Conservation (phyloP, 2,888 invertebrate species). For the Margaritifera margaritifera region DNA sequence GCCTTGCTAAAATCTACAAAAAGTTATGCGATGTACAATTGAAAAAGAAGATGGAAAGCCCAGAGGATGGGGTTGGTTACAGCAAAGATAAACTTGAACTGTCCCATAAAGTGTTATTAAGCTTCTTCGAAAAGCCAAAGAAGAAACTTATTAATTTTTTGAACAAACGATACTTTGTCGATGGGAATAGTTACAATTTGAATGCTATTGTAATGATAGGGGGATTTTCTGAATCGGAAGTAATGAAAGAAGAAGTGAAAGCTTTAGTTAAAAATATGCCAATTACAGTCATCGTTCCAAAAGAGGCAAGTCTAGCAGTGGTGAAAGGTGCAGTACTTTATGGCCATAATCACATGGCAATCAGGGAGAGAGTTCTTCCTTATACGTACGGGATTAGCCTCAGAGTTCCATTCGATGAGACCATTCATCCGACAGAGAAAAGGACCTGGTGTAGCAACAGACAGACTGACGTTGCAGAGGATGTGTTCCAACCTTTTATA, state of each 20-base stretch:
- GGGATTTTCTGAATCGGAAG: conserved; percentile 8
- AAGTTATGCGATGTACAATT: too few relatives aligned
- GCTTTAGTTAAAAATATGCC: neutral
- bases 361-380: neutral
- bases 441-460: neutral
- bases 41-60: too few relatives aligned
- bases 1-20: too few relatives aligned
- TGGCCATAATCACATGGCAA: conserved; percentile 2
- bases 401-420: conserved; percentile 2
- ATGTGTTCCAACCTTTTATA: conserved; percentile 6
- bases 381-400: conserved; percentile 6
- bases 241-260: neutral
- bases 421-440: conserved; percentile 1
- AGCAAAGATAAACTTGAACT: too few relatives aligned
- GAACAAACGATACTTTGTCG: neutral
- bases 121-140: neutral
- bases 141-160: neutral
- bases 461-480: conserved; percentile 1
- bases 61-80: too few relatives aligned
- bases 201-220: conserved; percentile 5
- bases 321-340: conserved; percentile 8
- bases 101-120: too few relatives aligned
- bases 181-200: neutral
- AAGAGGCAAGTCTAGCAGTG: conserved; percentile 4
- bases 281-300: conserved; percentile 1